A percentile compares a stretch with the other conserved stretches of the same genome.
phyloP scores from a whole-genome alignment of 2,888 invertebrate species.

The Criorhina ranunculi region DNA sequence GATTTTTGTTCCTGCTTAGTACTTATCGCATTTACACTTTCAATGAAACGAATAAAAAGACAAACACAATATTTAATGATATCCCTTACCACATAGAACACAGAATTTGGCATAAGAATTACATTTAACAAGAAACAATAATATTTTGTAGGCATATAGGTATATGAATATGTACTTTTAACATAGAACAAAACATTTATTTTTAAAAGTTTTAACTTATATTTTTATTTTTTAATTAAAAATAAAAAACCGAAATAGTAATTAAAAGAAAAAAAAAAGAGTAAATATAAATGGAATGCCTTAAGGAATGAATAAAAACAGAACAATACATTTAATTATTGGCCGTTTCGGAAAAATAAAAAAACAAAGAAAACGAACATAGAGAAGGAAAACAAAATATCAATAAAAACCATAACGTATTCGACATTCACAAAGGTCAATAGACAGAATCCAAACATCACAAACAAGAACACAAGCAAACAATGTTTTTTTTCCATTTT shows the following conservation, averaged over 20 bases:
- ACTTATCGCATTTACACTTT: no score
- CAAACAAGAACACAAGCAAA: slow-evolving; percentile 71
- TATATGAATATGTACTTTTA: background rate
- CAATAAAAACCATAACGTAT: slow-evolving; percentile 16
- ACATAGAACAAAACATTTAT: slow-evolving; percentile 15
- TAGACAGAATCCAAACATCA: slow-evolving; percentile 59
- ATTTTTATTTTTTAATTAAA: background rate
- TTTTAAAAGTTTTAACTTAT: background rate
- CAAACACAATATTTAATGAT: background rate
- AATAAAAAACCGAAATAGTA: background rate
- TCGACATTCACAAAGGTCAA: slow-evolving; percentile 50
- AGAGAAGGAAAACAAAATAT: background rate
- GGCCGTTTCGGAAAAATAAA: background rate
- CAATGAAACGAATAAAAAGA: background rate
- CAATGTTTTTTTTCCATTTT: slow-evolving; percentile 41
- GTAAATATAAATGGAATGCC: background rate
- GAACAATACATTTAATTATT: slow-evolving; percentile 17
- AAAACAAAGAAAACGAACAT: slow-evolving; percentile 15
- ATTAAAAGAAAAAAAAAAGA: no score
- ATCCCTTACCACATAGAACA: background rate
- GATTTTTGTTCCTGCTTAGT: no score
- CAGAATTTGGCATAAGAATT: background rate
- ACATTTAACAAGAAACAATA: slow-evolving; percentile 29
- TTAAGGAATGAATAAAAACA: slow-evolving; percentile 8
- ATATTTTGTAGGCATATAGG: background rate